Conservation (phyloP, 1,140 invertebrate genomes). For the Magallana angulata region DNA sequence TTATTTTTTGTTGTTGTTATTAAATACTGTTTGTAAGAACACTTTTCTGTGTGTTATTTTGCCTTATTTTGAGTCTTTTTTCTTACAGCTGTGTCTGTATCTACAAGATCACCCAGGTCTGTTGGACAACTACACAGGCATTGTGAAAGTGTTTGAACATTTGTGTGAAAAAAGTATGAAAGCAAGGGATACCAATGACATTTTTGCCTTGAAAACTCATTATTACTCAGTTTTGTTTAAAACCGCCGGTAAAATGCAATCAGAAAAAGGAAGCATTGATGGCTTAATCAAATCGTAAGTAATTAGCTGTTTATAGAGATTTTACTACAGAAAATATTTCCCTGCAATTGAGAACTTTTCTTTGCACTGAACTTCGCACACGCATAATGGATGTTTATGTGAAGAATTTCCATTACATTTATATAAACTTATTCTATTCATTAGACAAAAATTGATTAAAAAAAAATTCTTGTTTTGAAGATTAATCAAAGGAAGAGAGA, state of each 20-base stretch:
- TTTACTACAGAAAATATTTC: neutral
- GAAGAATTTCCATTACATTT: no score
- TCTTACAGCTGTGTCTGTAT: slow-evolving; percentile 86
- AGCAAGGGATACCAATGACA: slow-evolving; percentile 90
- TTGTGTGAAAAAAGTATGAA: slow-evolving; percentile 94
- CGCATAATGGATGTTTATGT: no score
- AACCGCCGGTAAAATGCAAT: slow-evolving; percentile 63
- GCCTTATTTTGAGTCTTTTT: neutral
- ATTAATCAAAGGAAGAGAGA: slow-evolving; percentile 83
- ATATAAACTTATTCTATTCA: no score
- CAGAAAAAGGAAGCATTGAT: slow-evolving; percentile 65
- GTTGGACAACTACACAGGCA: slow-evolving; percentile 87
- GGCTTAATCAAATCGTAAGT: slow-evolving; percentile 72
- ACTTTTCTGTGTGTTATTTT: neutral
- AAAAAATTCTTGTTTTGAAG: slow-evolving; percentile 60
- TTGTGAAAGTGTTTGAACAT: slow-evolving; percentile 90
- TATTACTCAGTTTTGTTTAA: slow-evolving; percentile 88
- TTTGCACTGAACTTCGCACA: no score
- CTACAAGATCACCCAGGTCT: slow-evolving; percentile 87
- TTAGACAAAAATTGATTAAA: neutral
- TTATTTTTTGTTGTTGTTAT: no score
- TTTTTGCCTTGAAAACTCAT: slow-evolving; percentile 95
- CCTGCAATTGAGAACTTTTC: no score
- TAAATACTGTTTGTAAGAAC: no score
- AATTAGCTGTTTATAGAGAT: neutral